Evolutionary conservation across 2,113 vertebrate genomes (phyloP).

Genomic region (Saccopteryx bilineata): DNA sequence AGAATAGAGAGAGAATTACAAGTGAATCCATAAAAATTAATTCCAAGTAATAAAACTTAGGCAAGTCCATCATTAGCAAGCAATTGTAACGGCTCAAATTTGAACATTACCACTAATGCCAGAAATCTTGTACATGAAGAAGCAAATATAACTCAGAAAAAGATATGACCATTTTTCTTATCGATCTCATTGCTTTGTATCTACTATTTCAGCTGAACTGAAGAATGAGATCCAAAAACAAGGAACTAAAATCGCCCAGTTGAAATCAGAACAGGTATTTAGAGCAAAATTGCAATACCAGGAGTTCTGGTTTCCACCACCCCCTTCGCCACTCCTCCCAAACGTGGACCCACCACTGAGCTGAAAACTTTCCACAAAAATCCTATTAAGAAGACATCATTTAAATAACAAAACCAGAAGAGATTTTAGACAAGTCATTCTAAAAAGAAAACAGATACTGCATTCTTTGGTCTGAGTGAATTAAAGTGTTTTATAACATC

Average conservation of each 20-base stretch:
- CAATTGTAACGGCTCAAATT: background rate
- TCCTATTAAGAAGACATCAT: background rate
- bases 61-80: background rate
- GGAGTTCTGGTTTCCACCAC: background rate
- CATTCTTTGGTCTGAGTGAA: background rate
- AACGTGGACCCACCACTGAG: background rate
- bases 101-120: background rate
- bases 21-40: background rate
- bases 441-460: constrained; percentile 13
- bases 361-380: background rate
- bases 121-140: background rate
- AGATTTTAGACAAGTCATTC: background rate
- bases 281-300: background rate
- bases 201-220: constrained; percentile 48
- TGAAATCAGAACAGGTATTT: constrained; percentile 31
- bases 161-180: constrained; percentile 53
- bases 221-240: constrained; percentile 39
- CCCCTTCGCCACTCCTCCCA: background rate
- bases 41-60: constrained; percentile 1
- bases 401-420: constrained; percentile 33
- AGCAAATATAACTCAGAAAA: constrained; percentile 27
- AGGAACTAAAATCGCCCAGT: background rate
- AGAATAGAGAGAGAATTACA: constrained; percentile 48
- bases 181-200: constrained; percentile 8
- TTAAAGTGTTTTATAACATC: constrained; percentile 2